Base-by-base conservation (phyloP, 2,113 vertebrate genomes). In the Ceyx margarethae region DNA sequence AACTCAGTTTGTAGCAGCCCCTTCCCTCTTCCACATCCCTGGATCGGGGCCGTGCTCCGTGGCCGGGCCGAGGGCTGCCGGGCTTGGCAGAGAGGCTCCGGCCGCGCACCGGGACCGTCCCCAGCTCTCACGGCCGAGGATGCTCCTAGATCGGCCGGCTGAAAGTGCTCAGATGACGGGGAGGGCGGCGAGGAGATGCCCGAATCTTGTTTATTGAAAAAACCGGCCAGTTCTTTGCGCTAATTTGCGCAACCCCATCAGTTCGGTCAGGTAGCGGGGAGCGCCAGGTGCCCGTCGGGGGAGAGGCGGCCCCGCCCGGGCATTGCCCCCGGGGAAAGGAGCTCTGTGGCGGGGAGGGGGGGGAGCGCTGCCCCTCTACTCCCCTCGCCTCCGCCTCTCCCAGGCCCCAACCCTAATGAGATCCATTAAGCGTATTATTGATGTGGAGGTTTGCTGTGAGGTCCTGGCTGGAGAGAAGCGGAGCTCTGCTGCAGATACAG, bases 371-470 rank as follows among this genome's bases (percentile, higher is more conserved):
- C 69, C 40, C 58, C 54, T 16, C 21, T 12, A 40, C 51, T 62
- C 21, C 85, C 54, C 58, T 48, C 87, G 12, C 22, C 37, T 25
- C 56, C 50, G 28, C 58, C 50, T 73, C 61, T 83, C 74, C 75
- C 65, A 60, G 89, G 33, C 61, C 91, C 76, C 88, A 48, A 64
- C 71, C 78, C 95, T 93, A 95, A 96, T 91, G 95, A 96, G 96
- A 86, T 87, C 95, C 96, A 96, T 97, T 97, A 95, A 95, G 91
- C 3, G 12, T 43, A 81, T 97, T 96, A 96, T 96, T 96, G 95
- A 97, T 96, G 96, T 93, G 66, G 89, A 85, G 68, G 66, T 96
- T 92, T 82, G 65, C 93, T 95, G 97, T 90, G 96, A 96, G 96
- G 97, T 97, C 97, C 92, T 42, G 78, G 93, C 89, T 76, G 87